These are phyloP conservation scores for Crax fasciolata DNA, from an alignment of 2,797 vertebrate genomes.

Conservation along the genomic window DNA sequence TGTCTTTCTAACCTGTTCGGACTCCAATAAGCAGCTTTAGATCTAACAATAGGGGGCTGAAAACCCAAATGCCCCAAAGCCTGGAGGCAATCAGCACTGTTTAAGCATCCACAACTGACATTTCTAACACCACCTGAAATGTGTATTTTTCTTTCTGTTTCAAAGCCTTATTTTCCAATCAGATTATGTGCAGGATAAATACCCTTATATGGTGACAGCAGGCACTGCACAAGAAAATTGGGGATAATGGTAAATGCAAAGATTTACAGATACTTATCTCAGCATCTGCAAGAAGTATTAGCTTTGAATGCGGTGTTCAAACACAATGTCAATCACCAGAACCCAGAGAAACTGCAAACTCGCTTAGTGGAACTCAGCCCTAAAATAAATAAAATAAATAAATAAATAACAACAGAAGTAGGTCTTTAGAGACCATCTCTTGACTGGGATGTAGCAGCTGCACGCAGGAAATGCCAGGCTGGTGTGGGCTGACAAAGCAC, in stretches of 20 bases:
- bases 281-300: slow-evolving; percentile 73
- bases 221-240: slow-evolving; percentile 74
- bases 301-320: slow-evolving; percentile 64
- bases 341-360: slow-evolving; percentile 46
- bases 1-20: slow-evolving; percentile 55
- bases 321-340: slow-evolving; percentile 49
- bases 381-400: slow-evolving; percentile 21
- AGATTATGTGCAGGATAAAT: slow-evolving; percentile 74
- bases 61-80: slow-evolving; percentile 68
- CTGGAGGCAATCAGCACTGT: slow-evolving; percentile 63
- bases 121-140: slow-evolving; percentile 68
- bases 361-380: slow-evolving; percentile 4
- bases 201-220: slow-evolving; percentile 67
- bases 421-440: neutral
- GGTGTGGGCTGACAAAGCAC: neutral
- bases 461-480: neutral
- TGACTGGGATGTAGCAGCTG: neutral
- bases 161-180: slow-evolving; percentile 74
- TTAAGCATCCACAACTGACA: slow-evolving; percentile 64
- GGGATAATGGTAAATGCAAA: slow-evolving; percentile 76
- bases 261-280: slow-evolving; percentile 78
- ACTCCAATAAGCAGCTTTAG: slow-evolving; percentile 71
- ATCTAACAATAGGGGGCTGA: slow-evolving; percentile 70
- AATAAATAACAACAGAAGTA: neutral
- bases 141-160: slow-evolving; percentile 69